Evolutionary conservation across 1,140 invertebrate species (phyloP).

Genomic region (Druon quercuslanigerum): DNA sequence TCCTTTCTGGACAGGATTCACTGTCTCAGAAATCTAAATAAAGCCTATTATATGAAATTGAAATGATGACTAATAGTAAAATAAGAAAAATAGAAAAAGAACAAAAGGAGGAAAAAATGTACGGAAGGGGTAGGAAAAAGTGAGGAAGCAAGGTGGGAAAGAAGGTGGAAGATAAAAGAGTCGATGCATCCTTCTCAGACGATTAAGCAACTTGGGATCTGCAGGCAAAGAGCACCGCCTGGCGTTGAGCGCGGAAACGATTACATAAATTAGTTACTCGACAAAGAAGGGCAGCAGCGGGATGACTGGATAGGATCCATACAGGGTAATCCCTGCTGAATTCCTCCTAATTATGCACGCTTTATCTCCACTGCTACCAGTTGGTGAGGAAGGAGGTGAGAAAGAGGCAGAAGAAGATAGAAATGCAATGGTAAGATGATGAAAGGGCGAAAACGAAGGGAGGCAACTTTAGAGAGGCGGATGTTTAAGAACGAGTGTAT

Average conservation of each 20-base stretch:
- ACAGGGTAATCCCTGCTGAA: constrained; percentile 73
- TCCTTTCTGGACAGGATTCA: background rate
- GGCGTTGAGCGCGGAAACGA: constrained; percentile 64
- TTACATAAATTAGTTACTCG: constrained; percentile 74
- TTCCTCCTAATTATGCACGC: constrained; percentile 75
- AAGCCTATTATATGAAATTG: constrained; percentile 34
- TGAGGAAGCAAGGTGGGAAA: constrained; percentile 30
- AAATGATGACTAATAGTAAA: constrained; percentile 33
- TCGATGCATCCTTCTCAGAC: constrained; percentile 59
- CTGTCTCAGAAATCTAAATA: background rate
- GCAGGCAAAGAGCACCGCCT: constrained; percentile 65
- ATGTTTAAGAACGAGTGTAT: constrained; percentile 14
- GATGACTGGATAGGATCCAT: constrained; percentile 71
- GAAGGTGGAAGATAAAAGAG: constrained; percentile 30
- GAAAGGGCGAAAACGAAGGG: too few relatives aligned
- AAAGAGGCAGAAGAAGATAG: background rate
- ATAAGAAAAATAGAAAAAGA: constrained; percentile 33
- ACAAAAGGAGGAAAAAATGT: constrained; percentile 15
- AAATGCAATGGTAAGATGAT: background rate
- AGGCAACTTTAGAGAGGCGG: too few relatives aligned
- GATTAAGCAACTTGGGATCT: constrained; percentile 63
- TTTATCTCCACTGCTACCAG: constrained; percentile 69
- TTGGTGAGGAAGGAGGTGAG: constrained; percentile 35
- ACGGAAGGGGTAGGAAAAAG: constrained; percentile 28
- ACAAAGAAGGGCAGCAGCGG: constrained; percentile 68